Evolutionary conservation across 2,888 invertebrate species (phyloP).

Genomic region (Allacma fusca): DNA sequence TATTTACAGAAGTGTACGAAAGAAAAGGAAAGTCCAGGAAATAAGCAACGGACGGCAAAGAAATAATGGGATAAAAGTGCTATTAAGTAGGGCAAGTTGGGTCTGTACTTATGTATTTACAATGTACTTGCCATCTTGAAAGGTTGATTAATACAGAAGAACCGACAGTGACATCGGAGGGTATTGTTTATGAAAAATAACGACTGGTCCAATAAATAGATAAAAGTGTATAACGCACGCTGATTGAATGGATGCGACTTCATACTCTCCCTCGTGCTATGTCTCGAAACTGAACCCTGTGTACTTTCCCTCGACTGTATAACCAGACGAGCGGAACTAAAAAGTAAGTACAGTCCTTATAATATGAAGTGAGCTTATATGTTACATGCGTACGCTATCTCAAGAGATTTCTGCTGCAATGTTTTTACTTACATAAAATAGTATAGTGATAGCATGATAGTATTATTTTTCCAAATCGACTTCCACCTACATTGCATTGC

Average conservation of each 20-base stretch:
- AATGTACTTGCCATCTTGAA: background rate
- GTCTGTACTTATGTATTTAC: background rate
- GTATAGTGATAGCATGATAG: too few relatives aligned
- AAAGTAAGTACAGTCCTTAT: too few relatives aligned
- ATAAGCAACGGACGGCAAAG: background rate
- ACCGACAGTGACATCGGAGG: background rate
- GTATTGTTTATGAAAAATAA: conserved; percentile 3
- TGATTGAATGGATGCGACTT: background rate
- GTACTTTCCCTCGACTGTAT: background rate
- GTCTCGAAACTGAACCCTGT: too few relatives aligned
- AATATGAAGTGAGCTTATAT: too few relatives aligned
- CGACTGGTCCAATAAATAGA: conserved; percentile 7
- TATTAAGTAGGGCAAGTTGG: background rate
- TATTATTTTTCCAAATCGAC: too few relatives aligned
- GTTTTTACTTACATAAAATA: too few relatives aligned
- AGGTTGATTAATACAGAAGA: conserved; percentile 1
- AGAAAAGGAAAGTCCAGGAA: too few relatives aligned
- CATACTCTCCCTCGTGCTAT: background rate
- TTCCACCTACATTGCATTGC: too few relatives aligned
- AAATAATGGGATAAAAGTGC: background rate
- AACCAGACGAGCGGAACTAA: too few relatives aligned
- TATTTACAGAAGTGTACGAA: too few relatives aligned
- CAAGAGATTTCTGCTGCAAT: too few relatives aligned
- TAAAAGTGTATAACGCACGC: background rate
- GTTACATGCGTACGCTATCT: too few relatives aligned